Percentiles rank a stretch among this genome's conserved stretches.
Conservation (phyloP, 2,113 vertebrate species). For the Turnix velox region DNA sequence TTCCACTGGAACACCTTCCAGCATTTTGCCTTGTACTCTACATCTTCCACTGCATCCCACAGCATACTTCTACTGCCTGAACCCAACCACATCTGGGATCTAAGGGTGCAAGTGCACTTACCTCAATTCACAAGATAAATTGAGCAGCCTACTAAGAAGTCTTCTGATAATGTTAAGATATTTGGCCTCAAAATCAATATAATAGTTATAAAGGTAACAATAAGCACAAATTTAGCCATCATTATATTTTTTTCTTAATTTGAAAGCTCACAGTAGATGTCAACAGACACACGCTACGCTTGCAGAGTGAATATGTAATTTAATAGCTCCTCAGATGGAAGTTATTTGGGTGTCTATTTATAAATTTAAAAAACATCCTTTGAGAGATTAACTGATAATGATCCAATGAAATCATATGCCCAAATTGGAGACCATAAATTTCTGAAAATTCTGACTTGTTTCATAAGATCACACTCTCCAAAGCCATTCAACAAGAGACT, state of each 20-base stretch:
- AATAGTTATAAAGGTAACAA: neutral
- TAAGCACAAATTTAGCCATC: neutral
- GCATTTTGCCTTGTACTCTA: accelerated
- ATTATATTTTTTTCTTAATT: neutral
- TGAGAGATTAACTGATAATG: neutral
- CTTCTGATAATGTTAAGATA: neutral
- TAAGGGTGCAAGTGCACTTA: neutral
- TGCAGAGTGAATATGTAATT: neutral
- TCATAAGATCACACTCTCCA: neutral
- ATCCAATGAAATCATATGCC: neutral
- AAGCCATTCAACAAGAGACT: neutral
- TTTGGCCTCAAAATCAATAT: neutral
- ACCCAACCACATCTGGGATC: neutral
- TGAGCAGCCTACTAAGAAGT: neutral
- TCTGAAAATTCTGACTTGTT: neutral
- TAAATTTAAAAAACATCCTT: neutral
- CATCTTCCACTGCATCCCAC: too few species aligned
- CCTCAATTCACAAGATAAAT: neutral
- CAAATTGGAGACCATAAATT: neutral
- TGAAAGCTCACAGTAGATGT: neutral
- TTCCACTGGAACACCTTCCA: neutral
- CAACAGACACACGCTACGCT: neutral
- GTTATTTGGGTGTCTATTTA: neutral
- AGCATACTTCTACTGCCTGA: neutral
- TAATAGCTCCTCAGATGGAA: neutral